Conservation (phyloP, 1,140 invertebrate genomes). For the Capitella teleta region DNA sequence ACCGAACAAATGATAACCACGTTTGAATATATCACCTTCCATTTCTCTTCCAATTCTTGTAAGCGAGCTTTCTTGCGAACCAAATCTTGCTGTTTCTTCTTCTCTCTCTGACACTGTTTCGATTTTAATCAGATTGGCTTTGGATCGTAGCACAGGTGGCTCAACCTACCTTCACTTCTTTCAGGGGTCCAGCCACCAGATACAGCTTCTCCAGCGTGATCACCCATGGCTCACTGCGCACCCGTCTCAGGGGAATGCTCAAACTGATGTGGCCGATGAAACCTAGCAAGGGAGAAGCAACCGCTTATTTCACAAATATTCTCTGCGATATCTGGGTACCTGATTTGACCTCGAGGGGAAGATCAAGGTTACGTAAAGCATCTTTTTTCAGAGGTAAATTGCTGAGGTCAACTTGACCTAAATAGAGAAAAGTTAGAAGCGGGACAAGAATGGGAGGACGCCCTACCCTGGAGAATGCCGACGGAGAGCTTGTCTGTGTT, state of each 20-base stretch:
- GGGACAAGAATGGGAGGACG: background rate
- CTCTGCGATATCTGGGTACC: slow-evolving; percentile 45
- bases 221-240: slow-evolving; percentile 89
- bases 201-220: slow-evolving; percentile 88
- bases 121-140: too few relatives aligned
- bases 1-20: background rate
- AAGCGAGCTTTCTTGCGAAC: slow-evolving; percentile 65
- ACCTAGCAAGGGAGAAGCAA: slow-evolving; percentile 36
- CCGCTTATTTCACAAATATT: too few relatives aligned
- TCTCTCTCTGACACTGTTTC: slow-evolving; percentile 68
- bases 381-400: slow-evolving; percentile 93
- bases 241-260: slow-evolving; percentile 75
- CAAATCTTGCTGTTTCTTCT: slow-evolving; percentile 65
- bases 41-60: slow-evolving; percentile 11
- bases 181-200: slow-evolving; percentile 68
- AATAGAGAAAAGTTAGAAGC: slow-evolving; percentile 55
- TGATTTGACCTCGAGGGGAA: slow-evolving; percentile 79
- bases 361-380: slow-evolving; percentile 77
- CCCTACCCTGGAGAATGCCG: slow-evolving; percentile 76
- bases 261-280: slow-evolving; percentile 89
- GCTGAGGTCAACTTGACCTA: slow-evolving; percentile 89
- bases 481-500: slow-evolving; percentile 96
- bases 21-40: background rate
- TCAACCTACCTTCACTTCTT: slow-evolving; percentile 23
- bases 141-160: too few relatives aligned